Evolutionary conservation across 2,888 invertebrate genomes (phyloP), one percentile per base, ranked within the genome.

Genomic region (Norana najaformis): DNA sequence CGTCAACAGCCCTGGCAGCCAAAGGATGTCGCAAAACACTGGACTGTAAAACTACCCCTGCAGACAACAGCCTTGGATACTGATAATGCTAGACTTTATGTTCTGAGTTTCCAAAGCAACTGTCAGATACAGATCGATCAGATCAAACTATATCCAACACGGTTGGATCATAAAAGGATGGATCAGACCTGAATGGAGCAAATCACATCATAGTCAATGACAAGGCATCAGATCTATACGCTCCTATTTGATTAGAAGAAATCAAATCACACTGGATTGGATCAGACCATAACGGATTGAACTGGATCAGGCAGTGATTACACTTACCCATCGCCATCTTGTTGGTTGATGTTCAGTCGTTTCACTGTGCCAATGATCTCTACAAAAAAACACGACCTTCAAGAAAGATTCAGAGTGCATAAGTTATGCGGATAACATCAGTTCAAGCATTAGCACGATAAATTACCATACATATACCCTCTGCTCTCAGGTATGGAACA

Each of bases 241-340:
- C 5, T n/a, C n/a, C 30, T n/a, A 69, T n/a, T 69, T n/a, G 30
- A n/a, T 69, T 8, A 69, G 69, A 69, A 0, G 69, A 69, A 69
- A 69, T n/a, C 6, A 69, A 69, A 69, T 69, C 1, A 69, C 30
- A 69, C n/a, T 8, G n/a, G n/a, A 69, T 69, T n/a, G 11, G 69
- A 69, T 69, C 30, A 69, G 11, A 69, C n/a, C 69, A 69, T n/a
- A 69, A 69, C n/a, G n/a, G n/a, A 69, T 11, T n/a, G 69, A 69
- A 69, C 3, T 69, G n/a, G n/a, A n/a, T n/a, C n/a, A n/a, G n/a
- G 69, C 13, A 11, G n/a, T 69, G 23, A 53, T 41, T n/a, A 36
- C 34, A 85, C 85, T 85, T 35, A 85, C 85, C 85, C 85, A 37
- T 85, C 85, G 35, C 36, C 85, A 85, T 85, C 85, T 16, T 85